Evolutionary conservation across 2,113 vertebrate species (phyloP).

Genomic region (Elaphurus davidianus): DNA sequence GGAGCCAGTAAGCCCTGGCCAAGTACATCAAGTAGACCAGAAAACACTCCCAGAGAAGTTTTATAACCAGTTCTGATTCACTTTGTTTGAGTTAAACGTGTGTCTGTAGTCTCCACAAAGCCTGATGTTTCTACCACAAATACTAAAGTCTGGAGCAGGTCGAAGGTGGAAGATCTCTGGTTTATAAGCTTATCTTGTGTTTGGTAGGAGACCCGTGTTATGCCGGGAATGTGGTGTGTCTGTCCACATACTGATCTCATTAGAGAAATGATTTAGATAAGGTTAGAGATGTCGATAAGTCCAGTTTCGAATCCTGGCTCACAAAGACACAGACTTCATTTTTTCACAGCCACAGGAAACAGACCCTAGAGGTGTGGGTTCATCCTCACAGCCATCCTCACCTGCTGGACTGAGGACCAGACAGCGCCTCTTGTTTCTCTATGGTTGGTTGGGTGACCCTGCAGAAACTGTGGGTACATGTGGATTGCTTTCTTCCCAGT

Average conservation of each 20-base stretch:
- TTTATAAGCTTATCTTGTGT: background rate
- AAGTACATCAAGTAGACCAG: background rate
- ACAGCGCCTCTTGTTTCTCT: background rate
- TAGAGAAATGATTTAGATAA: background rate
- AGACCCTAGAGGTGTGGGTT: fast-evolving
- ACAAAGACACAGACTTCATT: background rate
- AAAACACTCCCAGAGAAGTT: background rate
- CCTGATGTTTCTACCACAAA: background rate
- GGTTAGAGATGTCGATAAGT: background rate
- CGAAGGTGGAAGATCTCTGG: background rate
- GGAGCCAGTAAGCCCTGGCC: background rate
- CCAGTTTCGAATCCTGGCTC: background rate
- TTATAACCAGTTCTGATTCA: background rate
- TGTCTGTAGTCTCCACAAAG: background rate
- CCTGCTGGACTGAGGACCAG: background rate
- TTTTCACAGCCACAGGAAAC: background rate
- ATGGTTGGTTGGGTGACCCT: fast-evolving
- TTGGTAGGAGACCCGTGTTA: background rate
- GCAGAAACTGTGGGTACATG: background rate
- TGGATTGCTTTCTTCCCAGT: background rate
- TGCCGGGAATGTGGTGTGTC: background rate
- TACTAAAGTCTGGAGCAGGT: background rate
- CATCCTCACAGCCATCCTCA: background rate
- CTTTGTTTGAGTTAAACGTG: background rate
- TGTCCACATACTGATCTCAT: background rate